Evolutionary conservation across 1,140 invertebrate species (phyloP).

Genomic region (Apis laboriosa): DNA sequence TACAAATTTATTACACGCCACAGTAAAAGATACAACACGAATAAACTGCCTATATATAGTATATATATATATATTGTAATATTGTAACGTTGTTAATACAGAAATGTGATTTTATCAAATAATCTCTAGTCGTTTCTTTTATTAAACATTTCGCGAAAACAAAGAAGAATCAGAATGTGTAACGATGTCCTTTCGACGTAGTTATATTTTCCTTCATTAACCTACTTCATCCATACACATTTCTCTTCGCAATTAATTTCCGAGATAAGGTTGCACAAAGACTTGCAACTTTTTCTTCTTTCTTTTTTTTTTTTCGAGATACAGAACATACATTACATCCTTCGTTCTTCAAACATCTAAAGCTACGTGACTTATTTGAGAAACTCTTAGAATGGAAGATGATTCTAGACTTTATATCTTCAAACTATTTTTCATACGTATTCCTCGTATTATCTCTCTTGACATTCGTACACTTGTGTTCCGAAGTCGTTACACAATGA

Average conservation of each 20-base stretch:
- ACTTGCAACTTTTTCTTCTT: neutral
- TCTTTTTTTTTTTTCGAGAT: neutral
- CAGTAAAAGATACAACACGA: slow-evolving; percentile 37
- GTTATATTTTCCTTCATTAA: slow-evolving; percentile 29
- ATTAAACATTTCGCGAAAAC: neutral
- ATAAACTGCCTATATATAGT: slow-evolving; percentile 30
- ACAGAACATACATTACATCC: neutral
- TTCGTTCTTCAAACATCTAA: neutral
- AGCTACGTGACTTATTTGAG: neutral
- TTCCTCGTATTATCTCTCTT: too few species aligned
- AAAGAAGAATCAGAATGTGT: neutral
- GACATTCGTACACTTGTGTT: too few species aligned
- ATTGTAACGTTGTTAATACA: slow-evolving; percentile 64
- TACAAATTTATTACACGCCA: slow-evolving; percentile 12
- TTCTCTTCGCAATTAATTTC: neutral
- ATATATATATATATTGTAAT: slow-evolving; percentile 42
- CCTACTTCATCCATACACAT: slow-evolving; percentile 1
- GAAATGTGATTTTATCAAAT: slow-evolving; percentile 59
- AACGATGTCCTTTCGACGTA: neutral
- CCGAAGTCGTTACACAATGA: too few species aligned
- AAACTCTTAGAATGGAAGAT: too few species aligned
- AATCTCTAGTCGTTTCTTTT: neutral
- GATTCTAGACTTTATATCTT: too few species aligned
- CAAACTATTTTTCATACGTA: too few species aligned
- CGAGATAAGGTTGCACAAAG: neutral